Evolutionary conservation across 1,140 invertebrate genomes (phyloP), one percentile per base, ranked within the genome.

Genomic region (Atopsyche davidsoni): DNA sequence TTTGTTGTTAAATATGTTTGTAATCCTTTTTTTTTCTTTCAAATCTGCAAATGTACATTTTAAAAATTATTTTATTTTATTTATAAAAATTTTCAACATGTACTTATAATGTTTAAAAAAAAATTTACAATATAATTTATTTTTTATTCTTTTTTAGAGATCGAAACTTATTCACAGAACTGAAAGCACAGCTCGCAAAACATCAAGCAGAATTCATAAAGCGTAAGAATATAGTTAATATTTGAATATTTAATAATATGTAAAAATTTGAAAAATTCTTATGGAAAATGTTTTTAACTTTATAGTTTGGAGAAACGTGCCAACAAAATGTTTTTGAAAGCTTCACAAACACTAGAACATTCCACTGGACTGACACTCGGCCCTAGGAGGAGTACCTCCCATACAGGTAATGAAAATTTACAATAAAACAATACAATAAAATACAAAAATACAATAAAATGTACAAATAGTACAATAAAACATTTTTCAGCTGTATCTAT

Each of bases 241-340:
- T 23, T 40, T 18, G 11, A 2, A 7, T 35, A 35, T 14, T 35
- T 35, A 35, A n/a, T n/a, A 21, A 3, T 40, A 35, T 10, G 14
- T 35, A 35, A 35, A 10, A 35, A 35, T 35, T 9, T 35, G 7
- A 4, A 7, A 9, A 35, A 10, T 35, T 9, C 34, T 35, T 7
- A 35, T 4, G 6, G 14, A 9, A 10, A 35, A 7, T 45, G 23
- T 39, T 19, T 45, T 49, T 46, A 44, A 49, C 46, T 23, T 60
- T 73, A 59, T 60, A 87, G 82, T 14, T 77, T 90, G 38, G 88
- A 92, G 60, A 88, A 87, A 58, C 88, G 90, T 64, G 90, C 91
- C 0, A 89, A 87, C 49, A 86, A 87, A 66, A 86, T 92, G 74
- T 74, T 93, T 57, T 70, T 89, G 61, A 88, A 85, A 62, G 90